Evolutionary conservation across 1,140 invertebrate species (phyloP), one percentile per base, ranked within the genome.

Genomic region (Drosophila fuyamai): DNA sequence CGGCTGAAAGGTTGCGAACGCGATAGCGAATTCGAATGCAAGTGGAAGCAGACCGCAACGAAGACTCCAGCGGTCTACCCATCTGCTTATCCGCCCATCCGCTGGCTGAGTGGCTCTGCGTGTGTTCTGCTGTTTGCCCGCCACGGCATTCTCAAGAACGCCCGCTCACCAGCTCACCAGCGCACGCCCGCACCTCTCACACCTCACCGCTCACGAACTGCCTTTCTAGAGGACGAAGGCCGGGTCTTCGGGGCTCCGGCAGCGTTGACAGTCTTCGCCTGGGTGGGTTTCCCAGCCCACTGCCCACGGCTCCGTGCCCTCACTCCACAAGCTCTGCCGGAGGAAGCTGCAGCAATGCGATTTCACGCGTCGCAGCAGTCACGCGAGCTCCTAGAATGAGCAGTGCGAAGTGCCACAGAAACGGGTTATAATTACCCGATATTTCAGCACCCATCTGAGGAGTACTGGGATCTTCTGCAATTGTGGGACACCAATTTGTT

Each of bases 81-180:
- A 14, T 13, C 12, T 38, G 27, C 23, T 13, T 47, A 18, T 14
- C 58, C 40, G 55, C 59, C 43, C 23, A 41, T 50, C 48, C 71
- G 60, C 54, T 71, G 85, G 61, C 62, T 81, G 77, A 59, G 73
- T 81, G 75, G 78, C 60, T 35, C 81, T 90, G 86, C 81, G 81
- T 85, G 86, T 82, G 81, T 85, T 90, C 73, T 85, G 86, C 73
- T 85, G 72, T 48, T 79, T 90, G 81, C 75, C 76, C 77, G 79
- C 71, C 60, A 73, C 50, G 60, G 70, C 68, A 61, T 83, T 83
- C 74, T 83, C 74, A 81, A 81, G 80, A 88, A 81, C 83, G 68
- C 65, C 63, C 68, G 61, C 65, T 88, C 53, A 79, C 59, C 83
- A 72, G 61, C 65, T 88, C 53, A 79, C 59, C 83, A 72, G 47